Percentiles rank a stretch among this genome's conserved stretches.
Evolutionary conservation across 2,113 vertebrate species (phyloP).

Genomic region (Zosterops borbonicus): DNA sequence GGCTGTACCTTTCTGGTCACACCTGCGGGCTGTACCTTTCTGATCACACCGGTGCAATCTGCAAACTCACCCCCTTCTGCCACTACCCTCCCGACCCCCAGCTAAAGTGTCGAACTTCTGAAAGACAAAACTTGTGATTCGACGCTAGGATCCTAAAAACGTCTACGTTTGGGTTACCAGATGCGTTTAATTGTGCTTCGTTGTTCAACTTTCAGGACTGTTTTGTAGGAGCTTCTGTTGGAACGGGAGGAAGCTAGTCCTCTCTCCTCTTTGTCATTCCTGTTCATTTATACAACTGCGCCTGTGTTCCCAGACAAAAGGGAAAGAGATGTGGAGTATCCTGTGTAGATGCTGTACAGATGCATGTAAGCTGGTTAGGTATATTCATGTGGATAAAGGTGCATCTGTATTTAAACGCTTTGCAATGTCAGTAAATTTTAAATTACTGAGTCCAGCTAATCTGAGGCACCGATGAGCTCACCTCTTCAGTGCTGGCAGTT

Average conservation of each 20-base stretch:
- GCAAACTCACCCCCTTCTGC: neutral
- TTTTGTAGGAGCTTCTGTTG: neutral
- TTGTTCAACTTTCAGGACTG: neutral
- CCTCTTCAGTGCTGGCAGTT: neutral
- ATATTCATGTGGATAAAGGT: neutral
- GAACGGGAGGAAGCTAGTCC: neutral
- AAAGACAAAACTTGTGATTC: neutral
- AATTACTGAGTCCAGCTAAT: neutral
- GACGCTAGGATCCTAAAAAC: neutral
- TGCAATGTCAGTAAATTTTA: neutral
- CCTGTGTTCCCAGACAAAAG: neutral
- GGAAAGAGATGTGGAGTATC: neutral
- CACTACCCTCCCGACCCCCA: rapidly evolving
- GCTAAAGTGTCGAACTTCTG: neutral
- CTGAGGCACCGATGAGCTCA: neutral
- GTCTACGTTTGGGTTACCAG: neutral
- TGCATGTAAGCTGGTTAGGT: neutral
- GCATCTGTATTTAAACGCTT: neutral
- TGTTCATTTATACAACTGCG: neutral
- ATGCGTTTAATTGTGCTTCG: neutral
- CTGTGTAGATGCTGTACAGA: too few species aligned
- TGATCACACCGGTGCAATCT: neutral
- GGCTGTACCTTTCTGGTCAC: neutral
- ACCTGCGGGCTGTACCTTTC: rapidly evolving
- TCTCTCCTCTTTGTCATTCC: neutral